These are phyloP conservation scores for Rhinella marina DNA, from an alignment of 2,797 vertebrate species.

Conservation along the genomic window DNA sequence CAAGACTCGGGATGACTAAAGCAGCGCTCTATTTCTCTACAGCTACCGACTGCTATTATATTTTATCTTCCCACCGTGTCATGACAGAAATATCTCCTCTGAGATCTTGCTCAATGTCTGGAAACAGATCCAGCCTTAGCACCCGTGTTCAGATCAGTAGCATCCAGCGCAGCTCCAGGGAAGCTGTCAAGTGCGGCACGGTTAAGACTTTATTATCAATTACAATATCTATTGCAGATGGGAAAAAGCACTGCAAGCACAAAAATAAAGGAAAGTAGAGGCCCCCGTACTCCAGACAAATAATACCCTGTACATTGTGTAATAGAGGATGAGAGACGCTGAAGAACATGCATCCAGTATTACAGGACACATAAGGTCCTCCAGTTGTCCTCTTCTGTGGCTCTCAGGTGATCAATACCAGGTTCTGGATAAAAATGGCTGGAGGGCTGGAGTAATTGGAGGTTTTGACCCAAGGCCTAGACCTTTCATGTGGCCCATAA, in stretches of 20 bases:
- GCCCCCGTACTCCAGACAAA: background rate
- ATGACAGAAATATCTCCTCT: slow-evolving; percentile 50
- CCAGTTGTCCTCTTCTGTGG: background rate
- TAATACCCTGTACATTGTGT: background rate
- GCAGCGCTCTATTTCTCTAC: slow-evolving; percentile 14
- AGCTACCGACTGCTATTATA: slow-evolving; percentile 21
- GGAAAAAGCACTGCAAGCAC: background rate
- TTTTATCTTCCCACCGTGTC: slow-evolving; percentile 48
- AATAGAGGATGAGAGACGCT: background rate
- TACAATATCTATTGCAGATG: slow-evolving; percentile 29
- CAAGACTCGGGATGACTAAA: slow-evolving; percentile 5
- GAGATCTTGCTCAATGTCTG: slow-evolving; percentile 50
- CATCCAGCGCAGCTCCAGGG: slow-evolving; percentile 36
- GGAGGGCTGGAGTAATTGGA: too few relatives aligned
- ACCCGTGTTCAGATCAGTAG: slow-evolving; percentile 45
- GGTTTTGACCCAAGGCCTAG: too few relatives aligned
- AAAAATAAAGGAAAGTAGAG: background rate
- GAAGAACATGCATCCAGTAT: background rate
- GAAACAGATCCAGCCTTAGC: slow-evolving; percentile 51
- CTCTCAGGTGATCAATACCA: too few relatives aligned
- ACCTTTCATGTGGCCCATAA: too few relatives aligned
- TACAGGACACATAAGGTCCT: too few relatives aligned
- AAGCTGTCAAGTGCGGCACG: slow-evolving; percentile 38
- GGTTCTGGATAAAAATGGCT: too few relatives aligned
- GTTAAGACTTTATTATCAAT: slow-evolving; percentile 50